These are phyloP conservation scores for Lagocephalus sceleratus DNA, from an alignment of 2,797 vertebrate genomes.

Conservation along the genomic window DNA sequence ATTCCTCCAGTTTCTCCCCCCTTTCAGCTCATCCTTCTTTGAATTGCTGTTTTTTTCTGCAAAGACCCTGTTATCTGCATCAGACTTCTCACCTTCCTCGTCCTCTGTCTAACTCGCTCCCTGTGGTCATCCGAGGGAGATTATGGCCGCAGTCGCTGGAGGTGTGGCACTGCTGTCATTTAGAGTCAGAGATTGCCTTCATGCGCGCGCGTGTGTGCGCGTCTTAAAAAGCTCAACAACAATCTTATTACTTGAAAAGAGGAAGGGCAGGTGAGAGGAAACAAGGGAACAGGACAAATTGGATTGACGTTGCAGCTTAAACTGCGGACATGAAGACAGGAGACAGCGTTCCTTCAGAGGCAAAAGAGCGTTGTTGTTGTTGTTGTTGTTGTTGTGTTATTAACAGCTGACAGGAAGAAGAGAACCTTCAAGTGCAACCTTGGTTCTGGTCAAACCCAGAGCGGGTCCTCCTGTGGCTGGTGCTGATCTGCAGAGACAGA, in stretches of 20 bases:
- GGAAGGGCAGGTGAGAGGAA: constrained; percentile 29
- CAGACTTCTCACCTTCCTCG: constrained; percentile 37
- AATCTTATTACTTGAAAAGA: constrained; percentile 67
- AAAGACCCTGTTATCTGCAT: constrained; percentile 38
- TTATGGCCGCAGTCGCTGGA: constrained; percentile 54
- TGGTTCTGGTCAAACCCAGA: constrained; percentile 27
- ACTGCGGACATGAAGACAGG: constrained; percentile 8
- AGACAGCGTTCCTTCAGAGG: not conserved
- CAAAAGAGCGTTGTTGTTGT: constrained; percentile 2
- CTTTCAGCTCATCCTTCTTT: constrained; percentile 50
- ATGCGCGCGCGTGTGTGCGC: constrained; percentile 11
- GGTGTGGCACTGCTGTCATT: constrained; percentile 54
- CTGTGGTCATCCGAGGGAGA: constrained; percentile 44
- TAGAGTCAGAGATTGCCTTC: constrained; percentile 38
- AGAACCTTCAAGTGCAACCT: constrained; percentile 24
- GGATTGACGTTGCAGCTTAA: constrained; percentile 53
- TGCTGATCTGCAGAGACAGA: constrained; percentile 50
- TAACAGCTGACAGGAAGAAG: constrained; percentile 5
- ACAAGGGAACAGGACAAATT: constrained; percentile 50
- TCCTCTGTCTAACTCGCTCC: constrained; percentile 29
- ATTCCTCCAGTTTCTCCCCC: constrained; percentile 33
- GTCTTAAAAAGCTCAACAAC: constrained; percentile 52
- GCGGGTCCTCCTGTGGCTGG: constrained; percentile 26
- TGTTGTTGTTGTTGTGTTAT: constrained; percentile 1
- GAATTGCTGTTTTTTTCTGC: constrained; percentile 11